Evolutionary conservation across 2,113 vertebrate genomes (phyloP).

Genomic region (Mastomys coucha): DNA sequence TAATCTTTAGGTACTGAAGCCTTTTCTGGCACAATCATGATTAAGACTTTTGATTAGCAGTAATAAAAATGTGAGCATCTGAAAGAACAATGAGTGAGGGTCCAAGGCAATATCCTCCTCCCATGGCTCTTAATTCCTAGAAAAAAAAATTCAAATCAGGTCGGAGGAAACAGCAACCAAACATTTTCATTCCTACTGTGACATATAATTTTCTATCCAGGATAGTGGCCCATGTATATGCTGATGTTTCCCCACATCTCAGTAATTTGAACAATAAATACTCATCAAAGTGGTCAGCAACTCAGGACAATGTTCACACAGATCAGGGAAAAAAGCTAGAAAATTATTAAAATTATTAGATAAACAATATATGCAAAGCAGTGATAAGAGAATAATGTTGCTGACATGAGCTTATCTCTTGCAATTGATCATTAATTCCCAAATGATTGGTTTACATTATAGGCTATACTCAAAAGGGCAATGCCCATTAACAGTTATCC

Average conservation of each 20-base stretch:
- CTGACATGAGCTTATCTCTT: not conserved
- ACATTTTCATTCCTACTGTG: constrained; percentile 4
- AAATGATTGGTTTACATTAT: not conserved
- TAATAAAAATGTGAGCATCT: constrained; percentile 38
- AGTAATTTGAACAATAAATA: not conserved
- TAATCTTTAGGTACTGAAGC: constrained; percentile 6
- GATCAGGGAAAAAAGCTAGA: constrained; percentile 12
- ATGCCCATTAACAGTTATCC: not conserved
- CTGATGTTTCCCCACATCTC: not conserved
- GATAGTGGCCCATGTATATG: not conserved
- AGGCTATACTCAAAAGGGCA: not conserved
- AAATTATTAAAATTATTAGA: not conserved
- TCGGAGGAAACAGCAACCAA: not conserved
- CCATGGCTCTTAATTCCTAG: not conserved
- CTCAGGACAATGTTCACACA: constrained; percentile 54
- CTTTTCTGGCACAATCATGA: constrained; percentile 26
- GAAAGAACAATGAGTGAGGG: not conserved
- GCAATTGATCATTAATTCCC: constrained; percentile 15
- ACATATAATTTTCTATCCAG: not conserved
- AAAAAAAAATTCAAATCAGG: not conserved
- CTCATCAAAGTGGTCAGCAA: not conserved
- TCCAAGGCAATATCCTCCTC: not conserved
- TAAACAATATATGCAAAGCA: not conserved
- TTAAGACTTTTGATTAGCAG: not conserved
- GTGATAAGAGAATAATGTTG: constrained; percentile 21